These are phyloP conservation scores for Octodonta nipae DNA, from an alignment of 2,888 invertebrate genomes.

Conservation along the genomic window DNA sequence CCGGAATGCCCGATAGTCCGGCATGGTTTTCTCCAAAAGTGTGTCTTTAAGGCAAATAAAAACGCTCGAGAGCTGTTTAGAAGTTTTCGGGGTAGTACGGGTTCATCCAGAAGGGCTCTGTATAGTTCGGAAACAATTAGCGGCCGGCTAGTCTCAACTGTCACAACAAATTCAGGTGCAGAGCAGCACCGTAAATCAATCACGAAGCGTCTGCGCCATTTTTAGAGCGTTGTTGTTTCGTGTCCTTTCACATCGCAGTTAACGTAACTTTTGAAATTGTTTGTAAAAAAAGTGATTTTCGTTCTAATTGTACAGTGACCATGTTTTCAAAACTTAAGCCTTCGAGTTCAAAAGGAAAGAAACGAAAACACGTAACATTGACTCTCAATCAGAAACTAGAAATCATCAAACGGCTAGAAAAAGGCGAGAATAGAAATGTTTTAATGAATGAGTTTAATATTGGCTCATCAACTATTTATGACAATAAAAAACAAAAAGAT, in stretches of 20 bases:
- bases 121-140: background rate
- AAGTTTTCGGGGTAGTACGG: background rate
- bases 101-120: background rate
- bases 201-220: no score
- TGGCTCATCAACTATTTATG: background rate
- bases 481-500: background rate
- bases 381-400: background rate
- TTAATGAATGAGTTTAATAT: no score
- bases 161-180: background rate
- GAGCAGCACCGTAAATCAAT: no score
- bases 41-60: no score
- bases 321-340: no score
- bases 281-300: no score
- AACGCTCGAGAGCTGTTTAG: background rate
- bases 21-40: background rate
- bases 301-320: no score
- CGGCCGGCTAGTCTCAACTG: background rate
- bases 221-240: no score
- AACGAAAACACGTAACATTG: no score
- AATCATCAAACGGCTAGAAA: background rate
- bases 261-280: no score
- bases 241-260: no score
- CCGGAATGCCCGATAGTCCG: constrained; percentile 1
- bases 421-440: background rate
- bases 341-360: no score